Base-by-base conservation (phyloP, 2,797 vertebrate genomes). In the Choloepus didactylus region DNA sequence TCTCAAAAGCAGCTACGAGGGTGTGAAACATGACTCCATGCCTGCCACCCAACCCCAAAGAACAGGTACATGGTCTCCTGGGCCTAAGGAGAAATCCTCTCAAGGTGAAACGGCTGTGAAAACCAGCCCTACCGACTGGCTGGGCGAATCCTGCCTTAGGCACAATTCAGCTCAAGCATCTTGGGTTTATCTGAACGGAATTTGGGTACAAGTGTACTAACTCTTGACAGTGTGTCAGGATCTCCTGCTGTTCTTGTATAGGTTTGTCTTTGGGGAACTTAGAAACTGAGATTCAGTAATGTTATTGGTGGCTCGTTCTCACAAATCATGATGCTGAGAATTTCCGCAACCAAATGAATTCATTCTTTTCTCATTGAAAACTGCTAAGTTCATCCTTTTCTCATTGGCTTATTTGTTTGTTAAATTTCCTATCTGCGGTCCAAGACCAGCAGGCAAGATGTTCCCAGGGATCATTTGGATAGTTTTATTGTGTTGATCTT, bases 371-470 rank as follows among this genome's bases (percentile, higher is more conserved):
- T 84, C 49, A 67, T 91, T 56, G 10, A 49, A 49, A 49, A 49
- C 46, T 49, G 16, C 5, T 70, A 59, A 31, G 70, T 12, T 16
- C 16, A 41, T 41, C 21, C 19, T 96, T 38, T 89, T 73, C 38
- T 91, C 66, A 72, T 93, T 62, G n/a, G 25, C 16, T 93, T 69
- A 11, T 69, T 91, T 79, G 27, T 56, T 90, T 66, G 23, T 19
- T 93, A 59, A 35, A 76, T 29, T 69, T 72, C 11, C 59, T 72
- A 14, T 44, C 9, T 86, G 9, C 6, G 35, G 15, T 41, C 35
- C 15, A 92, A 3, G n/a, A 4, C 16, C 75, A 69, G 41, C 11
- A 90, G 31, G 5, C 41, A 31, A 95, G 5, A 7, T 56, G 7
- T 14, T 87, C 15, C 60, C n/a, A n/a, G 60, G 11, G 1, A 6